phyloP scores from a whole-genome alignment of 2,888 invertebrate genomes.

The Thereva nobilitata region DNA sequence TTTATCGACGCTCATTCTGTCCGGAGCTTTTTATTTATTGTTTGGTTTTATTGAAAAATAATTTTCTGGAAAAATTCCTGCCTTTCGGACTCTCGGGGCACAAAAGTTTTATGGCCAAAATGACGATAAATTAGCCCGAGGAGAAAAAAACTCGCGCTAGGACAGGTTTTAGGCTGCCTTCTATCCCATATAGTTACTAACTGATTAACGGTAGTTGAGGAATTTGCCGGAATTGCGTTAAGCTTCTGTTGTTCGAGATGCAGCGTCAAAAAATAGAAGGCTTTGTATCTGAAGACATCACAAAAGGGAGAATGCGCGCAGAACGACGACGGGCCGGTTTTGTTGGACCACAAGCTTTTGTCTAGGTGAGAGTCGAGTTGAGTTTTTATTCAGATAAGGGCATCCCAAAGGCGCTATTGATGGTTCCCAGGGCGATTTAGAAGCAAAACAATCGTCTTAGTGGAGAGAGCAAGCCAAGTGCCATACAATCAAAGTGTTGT shows the following conservation, averaged over 20 bases:
- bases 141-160: slow-evolving; percentile 3
- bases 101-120: slow-evolving; percentile 25
- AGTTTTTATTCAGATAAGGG: too few species aligned
- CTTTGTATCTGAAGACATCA: not conserved
- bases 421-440: too few species aligned
- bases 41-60: slow-evolving; percentile 31
- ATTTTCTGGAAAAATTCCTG: slow-evolving; percentile 9
- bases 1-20: slow-evolving; percentile 13
- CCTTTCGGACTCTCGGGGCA: slow-evolving; percentile 12
- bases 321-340: too few species aligned
- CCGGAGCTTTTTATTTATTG: slow-evolving; percentile 33
- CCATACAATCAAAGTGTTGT: too few species aligned
- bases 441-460: too few species aligned
- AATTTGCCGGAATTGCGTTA: not conserved
- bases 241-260: not conserved
- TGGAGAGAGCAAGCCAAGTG: too few species aligned
- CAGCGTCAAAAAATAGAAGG: not conserved
- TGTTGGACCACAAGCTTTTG: too few species aligned
- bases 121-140: slow-evolving; percentile 12
- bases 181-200: slow-evolving; percentile 23
- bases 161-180: slow-evolving; percentile 4
- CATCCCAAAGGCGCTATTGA: too few species aligned
- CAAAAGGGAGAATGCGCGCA: too few species aligned
- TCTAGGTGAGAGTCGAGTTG: too few species aligned
- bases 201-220: slow-evolving; percentile 33